Conservation (phyloP, 1,140 invertebrate genomes). For the Papilio xuthus region DNA sequence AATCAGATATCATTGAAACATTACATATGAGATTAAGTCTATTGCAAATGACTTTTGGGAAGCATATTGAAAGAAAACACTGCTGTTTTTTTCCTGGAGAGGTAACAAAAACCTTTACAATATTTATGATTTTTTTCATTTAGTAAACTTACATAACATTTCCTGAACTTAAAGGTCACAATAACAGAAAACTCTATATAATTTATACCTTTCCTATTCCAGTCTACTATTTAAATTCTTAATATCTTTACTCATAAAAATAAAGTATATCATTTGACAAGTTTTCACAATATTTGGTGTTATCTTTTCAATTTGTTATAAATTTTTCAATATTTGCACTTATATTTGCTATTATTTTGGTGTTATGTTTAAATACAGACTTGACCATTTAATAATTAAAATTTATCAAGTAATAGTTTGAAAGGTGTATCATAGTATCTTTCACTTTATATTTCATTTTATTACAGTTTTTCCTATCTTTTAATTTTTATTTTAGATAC, state of each 20-base stretch:
- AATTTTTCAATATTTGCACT: too few species aligned
- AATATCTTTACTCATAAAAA: too few species aligned
- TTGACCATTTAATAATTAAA: too few species aligned
- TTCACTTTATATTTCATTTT: neutral
- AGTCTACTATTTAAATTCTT: too few species aligned
- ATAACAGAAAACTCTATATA: too few species aligned
- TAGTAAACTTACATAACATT: neutral
- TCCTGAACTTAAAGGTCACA: neutral
- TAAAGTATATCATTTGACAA: too few species aligned
- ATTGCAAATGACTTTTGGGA: slow-evolving; percentile 94
- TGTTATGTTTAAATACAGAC: too few species aligned
- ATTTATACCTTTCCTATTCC: too few species aligned
- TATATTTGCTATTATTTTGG: too few species aligned
- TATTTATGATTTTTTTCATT: neutral
- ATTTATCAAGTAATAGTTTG: too few species aligned
- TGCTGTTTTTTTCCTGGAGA: slow-evolving; percentile 95
- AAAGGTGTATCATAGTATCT: neutral
- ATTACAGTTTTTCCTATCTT: neutral
- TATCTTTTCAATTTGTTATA: too few species aligned
- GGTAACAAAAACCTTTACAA: slow-evolving; percentile 79
- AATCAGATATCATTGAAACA: slow-evolving; percentile 94
- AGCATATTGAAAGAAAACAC: slow-evolving; percentile 94
- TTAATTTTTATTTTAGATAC: slow-evolving; percentile 76
- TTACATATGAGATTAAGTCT: slow-evolving; percentile 93
- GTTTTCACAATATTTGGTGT: too few species aligned